Evolutionary conservation across 2,797 vertebrate species (phyloP).

Genomic region (Cryptoprocta ferox): DNA sequence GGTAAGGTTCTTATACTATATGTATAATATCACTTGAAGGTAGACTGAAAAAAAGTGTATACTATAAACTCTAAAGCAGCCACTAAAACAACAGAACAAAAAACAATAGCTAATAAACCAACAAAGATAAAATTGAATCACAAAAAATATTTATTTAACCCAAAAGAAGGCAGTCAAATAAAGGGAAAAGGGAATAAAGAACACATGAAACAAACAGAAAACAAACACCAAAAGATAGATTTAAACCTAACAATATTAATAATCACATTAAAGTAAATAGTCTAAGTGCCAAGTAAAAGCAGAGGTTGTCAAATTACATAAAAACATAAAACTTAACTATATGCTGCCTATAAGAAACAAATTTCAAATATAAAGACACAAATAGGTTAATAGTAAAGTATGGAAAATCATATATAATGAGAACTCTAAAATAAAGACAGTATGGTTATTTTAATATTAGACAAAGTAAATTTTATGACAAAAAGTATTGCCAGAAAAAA

Average conservation of each 20-base stretch:
- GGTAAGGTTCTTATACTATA: background rate
- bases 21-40: background rate
- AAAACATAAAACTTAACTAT: background rate
- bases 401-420: background rate
- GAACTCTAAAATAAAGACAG: background rate
- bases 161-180: background rate
- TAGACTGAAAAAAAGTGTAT: background rate
- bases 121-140: background rate
- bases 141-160: background rate
- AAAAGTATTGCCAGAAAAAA: background rate
- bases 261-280: background rate
- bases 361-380: conserved; percentile 26
- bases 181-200: background rate
- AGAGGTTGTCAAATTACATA: background rate
- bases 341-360: background rate
- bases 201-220: background rate
- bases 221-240: background rate
- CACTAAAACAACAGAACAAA: background rate
- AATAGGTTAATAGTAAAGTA: background rate
- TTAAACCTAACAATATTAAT: background rate
- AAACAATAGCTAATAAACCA: background rate
- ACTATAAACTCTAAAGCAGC: background rate
- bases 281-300: background rate
- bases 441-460: background rate
- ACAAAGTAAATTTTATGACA: conserved; percentile 15